Evolutionary conservation across 2,888 invertebrate species (phyloP), one percentile per base, ranked within the genome.

Genomic region (Sipha maydis): DNA sequence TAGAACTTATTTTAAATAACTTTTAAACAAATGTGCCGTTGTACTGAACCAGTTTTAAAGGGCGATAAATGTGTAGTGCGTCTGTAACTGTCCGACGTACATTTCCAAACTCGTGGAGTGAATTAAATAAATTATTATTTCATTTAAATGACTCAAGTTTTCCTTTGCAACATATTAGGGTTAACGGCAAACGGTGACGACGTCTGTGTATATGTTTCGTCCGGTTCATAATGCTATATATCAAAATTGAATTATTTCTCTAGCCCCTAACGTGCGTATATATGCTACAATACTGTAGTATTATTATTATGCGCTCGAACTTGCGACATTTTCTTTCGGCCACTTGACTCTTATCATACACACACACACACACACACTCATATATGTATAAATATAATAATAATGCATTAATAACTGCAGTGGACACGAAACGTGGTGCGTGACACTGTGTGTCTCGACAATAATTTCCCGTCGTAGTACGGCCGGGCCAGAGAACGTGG

Each of bases 361-460:
- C 17, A n/a, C n/a, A 54, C 8, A 11, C 14, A n/a, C 25, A 41
- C 41, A 75, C 11, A n/a, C 25, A 41, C 41, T 41, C 9, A 28
- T 38, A 67, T 67, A 80, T 21, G 48, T 11, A 71, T 67, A 77
- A 77, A 28, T 69, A 85, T 28, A 80, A 86, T 86, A 86, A 79
- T 61, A 80, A 73, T 31, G 71, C 80, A 61, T 88, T 88, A 88
- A 88, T 88, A 80, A 88, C 86, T 75, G 80, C 41, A 80, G 86
- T 75, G 86, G 86, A 80, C 86, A 88, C 61, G 86, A 88, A 88
- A 88, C 75, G 80, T 80, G 41, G 86, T 88, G 86, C 86, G 86
- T 88, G 86, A 88, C 86, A 75, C n/a, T n/a, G 71, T 73, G 34
- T 80, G 86, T 75, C 86, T 82, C 71, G 75, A 61, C 86, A 79